Evolutionary conservation across 2,113 vertebrate genomes (phyloP).

Genomic region (Seriola rivoliana): DNA sequence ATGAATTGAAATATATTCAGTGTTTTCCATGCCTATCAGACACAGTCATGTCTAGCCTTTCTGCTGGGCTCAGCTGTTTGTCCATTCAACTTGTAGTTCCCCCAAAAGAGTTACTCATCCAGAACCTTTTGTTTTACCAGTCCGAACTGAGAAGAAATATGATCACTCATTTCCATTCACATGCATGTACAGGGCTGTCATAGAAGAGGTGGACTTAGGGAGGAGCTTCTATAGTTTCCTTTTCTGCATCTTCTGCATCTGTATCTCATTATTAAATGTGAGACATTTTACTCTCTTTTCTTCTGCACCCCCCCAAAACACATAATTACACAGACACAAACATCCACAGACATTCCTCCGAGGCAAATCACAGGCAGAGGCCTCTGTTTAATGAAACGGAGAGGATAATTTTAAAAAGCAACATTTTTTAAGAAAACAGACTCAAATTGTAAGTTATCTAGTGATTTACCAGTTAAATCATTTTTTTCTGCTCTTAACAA

Average conservation of each 20-base stretch:
- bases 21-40: neutral
- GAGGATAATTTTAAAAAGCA: neutral
- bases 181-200: neutral
- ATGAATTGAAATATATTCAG: neutral
- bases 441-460: neutral
- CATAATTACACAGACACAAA: neutral
- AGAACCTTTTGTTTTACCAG: slow-evolving; percentile 1
- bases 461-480: neutral
- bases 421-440: neutral
- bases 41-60: neutral
- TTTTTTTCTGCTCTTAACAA: neutral
- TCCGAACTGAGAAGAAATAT: neutral
- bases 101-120: neutral
- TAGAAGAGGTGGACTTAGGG: neutral
- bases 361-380: neutral
- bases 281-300: neutral
- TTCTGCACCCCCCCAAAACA: neutral
- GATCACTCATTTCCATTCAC: neutral
- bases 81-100: neutral
- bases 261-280: slow-evolving; percentile 6
- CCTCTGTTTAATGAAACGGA: neutral
- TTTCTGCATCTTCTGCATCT: slow-evolving; percentile 18
- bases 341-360: neutral
- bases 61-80: neutral
- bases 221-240: neutral